phyloP scores from a whole-genome alignment of 2,888 invertebrate species.

The Hydraecia micacea region DNA sequence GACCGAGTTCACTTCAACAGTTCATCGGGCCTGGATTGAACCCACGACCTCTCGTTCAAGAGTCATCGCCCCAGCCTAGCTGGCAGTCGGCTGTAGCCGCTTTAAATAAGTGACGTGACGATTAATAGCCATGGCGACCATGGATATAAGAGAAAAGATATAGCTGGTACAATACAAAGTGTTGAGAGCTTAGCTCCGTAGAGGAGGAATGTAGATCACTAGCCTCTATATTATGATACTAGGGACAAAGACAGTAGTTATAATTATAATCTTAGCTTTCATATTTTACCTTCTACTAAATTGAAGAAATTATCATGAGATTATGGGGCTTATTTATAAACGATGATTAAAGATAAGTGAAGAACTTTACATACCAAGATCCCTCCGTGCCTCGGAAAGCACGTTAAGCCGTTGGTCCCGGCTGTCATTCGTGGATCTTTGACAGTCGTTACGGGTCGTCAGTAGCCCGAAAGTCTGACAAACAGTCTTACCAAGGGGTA shows the following conservation, averaged over 20 bases:
- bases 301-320: neutral
- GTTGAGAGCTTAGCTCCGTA: neutral
- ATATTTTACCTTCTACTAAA: neutral
- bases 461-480: no score
- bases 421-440: no score
- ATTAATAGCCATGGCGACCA: slow-evolving; percentile 27
- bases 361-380: no score
- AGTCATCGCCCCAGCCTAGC: slow-evolving; percentile 53
- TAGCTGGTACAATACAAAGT: neutral
- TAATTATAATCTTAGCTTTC: no score
- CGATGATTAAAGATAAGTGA: no score
- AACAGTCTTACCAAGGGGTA: no score
- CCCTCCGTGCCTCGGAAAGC: no score
- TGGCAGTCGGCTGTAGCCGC: slow-evolving; percentile 28
- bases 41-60: slow-evolving; percentile 54
- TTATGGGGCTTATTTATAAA: no score
- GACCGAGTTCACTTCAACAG: slow-evolving; percentile 44
- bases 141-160: slow-evolving; percentile 6
- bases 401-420: no score
- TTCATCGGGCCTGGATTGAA: slow-evolving; percentile 58
- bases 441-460: no score
- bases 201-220: neutral
- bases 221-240: neutral
- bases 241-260: no score
- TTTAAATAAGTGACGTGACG: slow-evolving; percentile 36